phyloP scores from a whole-genome alignment of 1,140 invertebrate species.

The Sycophila sp. region DNA sequence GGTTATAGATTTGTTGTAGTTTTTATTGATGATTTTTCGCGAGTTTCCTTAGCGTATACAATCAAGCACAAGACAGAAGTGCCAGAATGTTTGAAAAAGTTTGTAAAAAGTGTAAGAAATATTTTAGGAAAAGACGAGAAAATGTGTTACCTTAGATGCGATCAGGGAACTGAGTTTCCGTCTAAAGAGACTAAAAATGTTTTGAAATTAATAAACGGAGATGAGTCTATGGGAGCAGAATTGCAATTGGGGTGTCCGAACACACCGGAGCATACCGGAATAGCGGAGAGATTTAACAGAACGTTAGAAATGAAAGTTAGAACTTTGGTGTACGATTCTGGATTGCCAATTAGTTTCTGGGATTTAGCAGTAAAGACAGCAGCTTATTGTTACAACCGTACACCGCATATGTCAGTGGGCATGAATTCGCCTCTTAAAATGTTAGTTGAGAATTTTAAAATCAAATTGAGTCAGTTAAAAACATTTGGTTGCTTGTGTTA shows the following conservation, averaged over 20 bases:
- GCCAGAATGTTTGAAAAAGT: background rate
- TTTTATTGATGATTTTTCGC: background rate
- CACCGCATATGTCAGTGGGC: background rate
- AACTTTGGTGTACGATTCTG: background rate
- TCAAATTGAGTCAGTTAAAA: background rate
- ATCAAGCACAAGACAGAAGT: background rate
- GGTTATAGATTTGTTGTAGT: slow-evolving; percentile 6
- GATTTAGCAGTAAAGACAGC: background rate
- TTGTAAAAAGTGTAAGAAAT: slow-evolving; percentile 18
- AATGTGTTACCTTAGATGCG: background rate
- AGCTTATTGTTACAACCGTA: background rate
- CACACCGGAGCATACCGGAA: slow-evolving; percentile 48
- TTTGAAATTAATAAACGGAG: no score
- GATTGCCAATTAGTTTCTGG: background rate
- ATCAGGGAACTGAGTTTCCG: background rate
- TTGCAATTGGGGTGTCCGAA: background rate
- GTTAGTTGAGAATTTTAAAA: background rate
- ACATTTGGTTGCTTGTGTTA: background rate
- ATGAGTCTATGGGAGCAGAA: background rate
- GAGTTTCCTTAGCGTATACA: background rate
- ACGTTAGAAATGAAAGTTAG: background rate
- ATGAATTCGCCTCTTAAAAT: background rate
- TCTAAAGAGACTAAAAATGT: background rate
- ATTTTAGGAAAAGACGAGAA: background rate
- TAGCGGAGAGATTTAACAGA: background rate